Conservation (phyloP, 2,113 vertebrate genomes). For the Lamprotornis superbus region DNA sequence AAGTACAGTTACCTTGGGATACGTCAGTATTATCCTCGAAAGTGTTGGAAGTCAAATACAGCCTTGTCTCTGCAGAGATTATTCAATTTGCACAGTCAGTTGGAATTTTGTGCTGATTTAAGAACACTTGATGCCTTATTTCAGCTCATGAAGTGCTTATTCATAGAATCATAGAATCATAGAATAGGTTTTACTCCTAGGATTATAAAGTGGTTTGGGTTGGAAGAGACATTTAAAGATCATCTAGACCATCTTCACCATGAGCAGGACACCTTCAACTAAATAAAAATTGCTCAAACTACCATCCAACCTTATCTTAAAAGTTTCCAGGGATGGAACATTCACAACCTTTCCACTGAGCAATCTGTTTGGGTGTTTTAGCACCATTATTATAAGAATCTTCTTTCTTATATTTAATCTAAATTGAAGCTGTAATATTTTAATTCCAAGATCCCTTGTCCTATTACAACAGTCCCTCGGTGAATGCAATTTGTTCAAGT, state of each 20-base stretch:
- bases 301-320: too few relatives aligned
- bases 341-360: background rate
- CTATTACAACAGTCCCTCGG: background rate
- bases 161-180: background rate
- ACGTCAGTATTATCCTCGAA: background rate
- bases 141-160: background rate
- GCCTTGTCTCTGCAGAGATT: background rate
- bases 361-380: background rate
- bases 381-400: background rate
- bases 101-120: background rate
- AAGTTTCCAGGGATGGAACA: background rate
- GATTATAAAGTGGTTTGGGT: background rate
- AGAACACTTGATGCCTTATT: background rate
- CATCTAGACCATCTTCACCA: background rate
- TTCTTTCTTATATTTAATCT: background rate
- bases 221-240: background rate
- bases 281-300: background rate
- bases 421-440: background rate
- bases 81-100: background rate
- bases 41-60: background rate
- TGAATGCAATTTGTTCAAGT: background rate
- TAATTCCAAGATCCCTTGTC: background rate
- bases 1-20: background rate
- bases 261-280: background rate
- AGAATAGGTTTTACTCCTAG: background rate